These are phyloP conservation scores for Theodoxus fluviatilis DNA, from an alignment of 2,888 invertebrate species.

Conservation along the genomic window DNA sequence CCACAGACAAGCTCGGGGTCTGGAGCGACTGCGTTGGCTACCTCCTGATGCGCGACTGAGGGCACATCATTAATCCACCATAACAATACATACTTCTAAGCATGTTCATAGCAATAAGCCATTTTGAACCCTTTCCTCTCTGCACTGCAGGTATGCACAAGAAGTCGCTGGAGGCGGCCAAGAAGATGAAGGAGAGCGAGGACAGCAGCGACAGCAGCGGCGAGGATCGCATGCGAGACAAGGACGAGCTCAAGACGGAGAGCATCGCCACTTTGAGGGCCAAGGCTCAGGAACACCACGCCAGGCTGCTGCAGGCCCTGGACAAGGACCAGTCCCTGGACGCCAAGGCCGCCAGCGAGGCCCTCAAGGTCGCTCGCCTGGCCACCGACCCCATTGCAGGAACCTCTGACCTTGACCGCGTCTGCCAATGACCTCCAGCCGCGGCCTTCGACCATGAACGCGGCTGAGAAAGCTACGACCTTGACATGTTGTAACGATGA, in stretches of 20 bases:
- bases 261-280: conserved; percentile 92
- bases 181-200: conserved; percentile 82
- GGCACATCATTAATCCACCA: conserved; percentile 4
- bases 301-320: conserved; percentile 49
- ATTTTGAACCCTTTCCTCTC: conserved; percentile 8
- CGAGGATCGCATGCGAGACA: conserved; percentile 44
- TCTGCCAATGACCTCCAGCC: too few species aligned
- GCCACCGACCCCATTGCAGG: too few species aligned
- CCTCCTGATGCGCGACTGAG: too few species aligned
- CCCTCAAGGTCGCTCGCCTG: too few species aligned
- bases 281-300: conserved; percentile 88
- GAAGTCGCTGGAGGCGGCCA: conserved; percentile 96
- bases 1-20: too few species aligned
- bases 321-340: too few species aligned
- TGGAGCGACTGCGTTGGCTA: too few species aligned
- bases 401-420: too few species aligned
- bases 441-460: too few species aligned
- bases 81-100: conserved; percentile 8
- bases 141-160: conserved; percentile 90
- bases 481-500: too few species aligned
- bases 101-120: not conserved
- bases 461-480: too few species aligned
- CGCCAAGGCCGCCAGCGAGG: too few species aligned
- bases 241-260: conserved; percentile 77
- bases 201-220: conserved; percentile 72